Conservation (phyloP, 1,140 invertebrate genomes). For the Papilio polyxenes region DNA sequence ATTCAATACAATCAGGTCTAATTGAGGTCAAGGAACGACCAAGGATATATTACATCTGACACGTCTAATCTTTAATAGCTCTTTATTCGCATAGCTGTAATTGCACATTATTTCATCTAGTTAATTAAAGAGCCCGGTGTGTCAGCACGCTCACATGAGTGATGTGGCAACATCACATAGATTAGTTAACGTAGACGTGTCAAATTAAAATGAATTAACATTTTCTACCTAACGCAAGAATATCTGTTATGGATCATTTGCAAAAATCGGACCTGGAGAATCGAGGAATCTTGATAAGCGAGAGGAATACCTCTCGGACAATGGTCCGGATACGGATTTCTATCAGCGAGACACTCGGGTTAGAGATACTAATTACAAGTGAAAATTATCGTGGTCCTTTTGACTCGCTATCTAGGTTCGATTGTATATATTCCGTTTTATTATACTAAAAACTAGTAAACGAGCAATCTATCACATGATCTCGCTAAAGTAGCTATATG, state of each 20-base stretch:
- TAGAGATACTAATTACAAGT: no score
- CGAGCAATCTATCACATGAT: no score
- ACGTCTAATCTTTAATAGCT: conserved; percentile 33
- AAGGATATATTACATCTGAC: conserved; percentile 30
- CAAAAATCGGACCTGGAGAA: no score
- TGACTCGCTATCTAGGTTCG: no score
- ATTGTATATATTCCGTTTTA: no score
- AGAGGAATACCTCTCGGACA: no score
- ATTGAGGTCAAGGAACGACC: conserved; percentile 27
- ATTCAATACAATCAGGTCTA: not conserved
- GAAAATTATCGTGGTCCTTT: no score
- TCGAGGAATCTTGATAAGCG: no score
- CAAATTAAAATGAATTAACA: conserved; percentile 6
- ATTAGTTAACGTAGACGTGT: conserved; percentile 10
- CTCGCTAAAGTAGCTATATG: no score
- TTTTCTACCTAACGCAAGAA: not conserved
- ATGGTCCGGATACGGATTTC: no score
- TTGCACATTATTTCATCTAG: conserved; percentile 32
- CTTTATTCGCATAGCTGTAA: conserved; percentile 35
- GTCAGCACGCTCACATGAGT: conserved; percentile 1
- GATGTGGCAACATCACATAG: not conserved
- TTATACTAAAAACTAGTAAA: no score
- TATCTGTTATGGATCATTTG: not conserved
- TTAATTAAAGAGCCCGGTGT: conserved; percentile 30
- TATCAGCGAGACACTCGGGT: no score